phyloP scores from a whole-genome alignment of 1,140 invertebrate genomes.

The Gonatopus flavifemur region DNA sequence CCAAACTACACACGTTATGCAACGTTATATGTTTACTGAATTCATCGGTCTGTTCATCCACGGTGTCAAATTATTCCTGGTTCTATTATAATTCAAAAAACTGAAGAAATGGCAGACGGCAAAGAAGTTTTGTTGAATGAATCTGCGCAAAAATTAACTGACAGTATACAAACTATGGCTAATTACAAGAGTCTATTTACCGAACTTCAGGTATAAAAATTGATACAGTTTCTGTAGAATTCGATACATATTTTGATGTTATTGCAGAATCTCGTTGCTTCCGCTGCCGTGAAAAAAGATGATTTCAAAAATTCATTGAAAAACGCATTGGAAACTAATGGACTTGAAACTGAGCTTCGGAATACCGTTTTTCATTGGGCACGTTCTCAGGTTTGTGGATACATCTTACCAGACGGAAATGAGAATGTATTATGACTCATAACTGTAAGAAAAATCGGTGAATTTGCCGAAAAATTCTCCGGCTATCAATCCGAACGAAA shows the following conservation, averaged over 20 bases:
- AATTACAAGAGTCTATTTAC: constrained; percentile 66
- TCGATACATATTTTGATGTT: constrained; percentile 5
- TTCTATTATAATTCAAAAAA: constrained; percentile 43
- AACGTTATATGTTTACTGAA: too few relatives aligned
- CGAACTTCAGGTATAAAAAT: constrained; percentile 63
- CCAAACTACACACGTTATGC: too few relatives aligned
- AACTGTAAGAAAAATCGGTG: too few relatives aligned
- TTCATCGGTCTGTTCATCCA: too few relatives aligned
- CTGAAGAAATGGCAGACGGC: constrained; percentile 60
- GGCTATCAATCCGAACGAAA: too few relatives aligned
- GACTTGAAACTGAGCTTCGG: constrained; percentile 76
- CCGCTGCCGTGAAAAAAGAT: constrained; percentile 69
- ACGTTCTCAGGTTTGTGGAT: constrained; percentile 59
- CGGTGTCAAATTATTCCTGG: too few relatives aligned
- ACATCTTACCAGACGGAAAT: too few relatives aligned
- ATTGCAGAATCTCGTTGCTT: constrained; percentile 72
- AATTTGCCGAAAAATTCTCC: too few relatives aligned
- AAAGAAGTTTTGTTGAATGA: constrained; percentile 63
- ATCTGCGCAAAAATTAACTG: constrained; percentile 64
- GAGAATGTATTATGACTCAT: too few relatives aligned
- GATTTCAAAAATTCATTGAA: constrained; percentile 77
- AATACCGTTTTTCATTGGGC: constrained; percentile 84
- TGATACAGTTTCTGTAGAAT: constrained; percentile 10
- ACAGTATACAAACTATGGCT: constrained; percentile 65
- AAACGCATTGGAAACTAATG: constrained; percentile 71